Evolutionary conservation across 2,888 invertebrate genomes (phyloP), one percentile per base, ranked within the genome.

Genomic region (Tethea ocularis): DNA sequence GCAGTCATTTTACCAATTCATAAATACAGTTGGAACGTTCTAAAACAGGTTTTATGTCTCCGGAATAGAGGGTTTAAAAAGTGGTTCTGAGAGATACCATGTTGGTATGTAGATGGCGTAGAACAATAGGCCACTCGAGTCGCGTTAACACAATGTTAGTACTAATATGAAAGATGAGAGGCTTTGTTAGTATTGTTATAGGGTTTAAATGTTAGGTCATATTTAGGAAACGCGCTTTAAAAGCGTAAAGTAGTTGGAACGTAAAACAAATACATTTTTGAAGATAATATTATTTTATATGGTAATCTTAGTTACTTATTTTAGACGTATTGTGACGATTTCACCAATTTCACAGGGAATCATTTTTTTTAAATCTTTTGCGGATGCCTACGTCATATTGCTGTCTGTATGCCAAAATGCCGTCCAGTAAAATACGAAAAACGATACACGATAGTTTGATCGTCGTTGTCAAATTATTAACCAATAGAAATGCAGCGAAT

Each of bases 101-200:
- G 20, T 57, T 75, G 61, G 77, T 69, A 61, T 67, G 62, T 71
- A 69, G 74, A 71, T 71, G 74, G 70, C 68, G 74, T 72, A 63
- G 77, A 85, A 88, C 87, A 87, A 88, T 86, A 81, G 83, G 73
- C 79, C 78, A 80, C 82, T 82, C 68, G 71, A 76, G 81, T 69
- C 76, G 74, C 72, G 75, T 71, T 77, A 82, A 79, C 77, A 81
- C 80, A 79, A 80, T 84, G 82, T 83, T 84, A 81, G 85, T 85
- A 84, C 82, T 84, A 87, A 87, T 86, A 80, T 79, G 80, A 82
- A 79, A 77, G 82, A 82, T 73, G 72, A 71, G 73, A 67, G 77
- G 71, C 70, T 76, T 75, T 74, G 73, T 73, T 68, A 63, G 69
- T 63, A 67, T 61, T 72, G 71, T 73, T 74, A 66, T 65, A 59